A percentile compares a stretch with the other conserved stretches of the same genome.
phyloP scores from a whole-genome alignment of 2,113 vertebrate genomes.

The Chloebia gouldiae region DNA sequence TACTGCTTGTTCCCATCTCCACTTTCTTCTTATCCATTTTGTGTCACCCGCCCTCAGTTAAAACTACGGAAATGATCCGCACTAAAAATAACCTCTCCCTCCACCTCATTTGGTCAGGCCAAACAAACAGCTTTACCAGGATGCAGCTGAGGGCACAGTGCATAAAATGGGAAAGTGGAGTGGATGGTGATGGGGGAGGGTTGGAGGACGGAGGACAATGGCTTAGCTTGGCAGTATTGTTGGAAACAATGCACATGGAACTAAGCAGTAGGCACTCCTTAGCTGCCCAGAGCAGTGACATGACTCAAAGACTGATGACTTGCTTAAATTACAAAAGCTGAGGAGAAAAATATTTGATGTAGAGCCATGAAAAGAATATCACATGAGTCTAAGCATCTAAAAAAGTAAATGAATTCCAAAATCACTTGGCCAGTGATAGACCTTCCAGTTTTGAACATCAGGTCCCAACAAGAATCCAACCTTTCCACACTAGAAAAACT shows the following conservation, averaged over 20 bases:
- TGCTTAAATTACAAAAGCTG: neutral
- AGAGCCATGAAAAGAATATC: neutral
- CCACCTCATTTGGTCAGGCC: neutral
- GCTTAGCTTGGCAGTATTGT: neutral
- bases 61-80: neutral
- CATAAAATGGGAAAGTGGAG: neutral
- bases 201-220: neutral
- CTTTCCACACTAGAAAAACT: neutral
- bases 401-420: neutral
- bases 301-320: neutral
- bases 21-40: neutral
- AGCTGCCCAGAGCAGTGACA: neutral
- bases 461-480: neutral
- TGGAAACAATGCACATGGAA: neutral
- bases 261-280: neutral
- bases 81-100: slow-evolving; percentile 29
- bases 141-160: neutral
- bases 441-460: neutral
- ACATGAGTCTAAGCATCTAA: neutral
- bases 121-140: neutral
- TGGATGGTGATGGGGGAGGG: neutral
- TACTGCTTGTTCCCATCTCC: neutral
- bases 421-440: neutral
- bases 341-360: neutral
- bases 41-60: neutral